Conservation (phyloP, 1,140 invertebrate species). For the Semibalanus balanoides region DNA sequence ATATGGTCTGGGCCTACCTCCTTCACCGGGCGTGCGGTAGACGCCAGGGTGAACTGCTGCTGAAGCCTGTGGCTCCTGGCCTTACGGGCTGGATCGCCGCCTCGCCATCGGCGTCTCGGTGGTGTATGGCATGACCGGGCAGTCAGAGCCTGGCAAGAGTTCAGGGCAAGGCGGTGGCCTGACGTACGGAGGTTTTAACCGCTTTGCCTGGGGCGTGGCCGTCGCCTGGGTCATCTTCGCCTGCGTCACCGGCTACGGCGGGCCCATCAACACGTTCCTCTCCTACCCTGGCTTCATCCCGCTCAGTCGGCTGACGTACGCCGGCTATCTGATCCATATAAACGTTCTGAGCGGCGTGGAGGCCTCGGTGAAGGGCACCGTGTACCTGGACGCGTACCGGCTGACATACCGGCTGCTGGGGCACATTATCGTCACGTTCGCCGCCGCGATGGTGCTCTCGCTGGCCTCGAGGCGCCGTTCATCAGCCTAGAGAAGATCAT, state of each 20-base stretch:
- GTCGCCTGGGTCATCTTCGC: conserved; percentile 57
- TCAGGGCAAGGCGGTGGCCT: conserved; percentile 26
- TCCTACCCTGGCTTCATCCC: conserved; percentile 65
- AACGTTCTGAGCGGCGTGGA: neutral
- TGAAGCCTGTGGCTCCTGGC: neutral
- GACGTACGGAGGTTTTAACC: conserved; percentile 44
- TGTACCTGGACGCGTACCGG: neutral
- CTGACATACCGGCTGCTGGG: neutral
- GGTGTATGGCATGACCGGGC: conserved; percentile 14
- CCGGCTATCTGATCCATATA: conserved; percentile 69
- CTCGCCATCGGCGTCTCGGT: conserved; percentile 11
- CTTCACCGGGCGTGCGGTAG: neutral
- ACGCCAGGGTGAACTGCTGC: too few species aligned
- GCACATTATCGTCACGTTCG: neutral
- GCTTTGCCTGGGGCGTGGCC: conserved; percentile 42
- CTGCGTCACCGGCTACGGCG: conserved; percentile 45
- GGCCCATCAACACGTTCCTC: conserved; percentile 50
- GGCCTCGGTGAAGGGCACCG: neutral
- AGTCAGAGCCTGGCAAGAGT: neutral
- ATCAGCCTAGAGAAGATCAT: neutral
- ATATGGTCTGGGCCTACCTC: conserved; percentile 9
- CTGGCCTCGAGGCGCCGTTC: neutral
- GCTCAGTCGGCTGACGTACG: conserved; percentile 74
- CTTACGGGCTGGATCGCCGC: conserved; percentile 15
- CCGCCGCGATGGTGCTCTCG: neutral